Evolutionary conservation across 2,888 invertebrate genomes (phyloP), one percentile per base, ranked within the genome.

Genomic region (Drosophila merina): DNA sequence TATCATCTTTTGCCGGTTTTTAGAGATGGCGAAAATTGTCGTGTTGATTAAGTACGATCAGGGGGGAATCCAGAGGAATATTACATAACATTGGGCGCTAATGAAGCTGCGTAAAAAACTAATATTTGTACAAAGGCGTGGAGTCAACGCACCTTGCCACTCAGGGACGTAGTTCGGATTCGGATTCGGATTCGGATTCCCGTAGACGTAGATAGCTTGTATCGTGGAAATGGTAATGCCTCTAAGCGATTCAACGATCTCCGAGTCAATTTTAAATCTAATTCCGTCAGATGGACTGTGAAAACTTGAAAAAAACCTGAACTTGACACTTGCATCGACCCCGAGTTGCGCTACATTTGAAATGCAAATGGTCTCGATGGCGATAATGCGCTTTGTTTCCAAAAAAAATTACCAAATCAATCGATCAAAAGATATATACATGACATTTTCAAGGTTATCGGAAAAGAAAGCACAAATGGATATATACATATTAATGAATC

Each of bases 21-120:
- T 20, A 45, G 44, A 62, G 31, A 62, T 70, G 71, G 51, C 55
- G 69, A 42, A 68, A 73, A 58, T 75, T 44, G 54, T 59, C 47
- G 55, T 79, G 77, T 84, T 82, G 77, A 82, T 87, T 86, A 68
- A 66, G 52, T 71, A 38, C 52, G 14, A 40, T 42, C 48, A 28
- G 48, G 38, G 25, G 42, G 31, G 28, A 31, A 62, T 30, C 25
- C 20, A 20, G 38, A 14, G 25, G 9, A 40, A 25, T 25, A 20
- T 70, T 70, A 70, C 69, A 63, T 72, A 50, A 55, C 55, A 49
- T 40, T 28, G 54, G 57, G 47, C 54, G 78, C 54, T 86, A 81
- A 86, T 86, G 81, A 86, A 78, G 51, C 42, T 60, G 55, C 50
- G 36, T 26, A 52, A 49, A 70, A 44, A 52, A 33, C 57, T 49